Base-by-base conservation (phyloP, 2,797 vertebrate species). In the Oreochromis mossambicus region DNA sequence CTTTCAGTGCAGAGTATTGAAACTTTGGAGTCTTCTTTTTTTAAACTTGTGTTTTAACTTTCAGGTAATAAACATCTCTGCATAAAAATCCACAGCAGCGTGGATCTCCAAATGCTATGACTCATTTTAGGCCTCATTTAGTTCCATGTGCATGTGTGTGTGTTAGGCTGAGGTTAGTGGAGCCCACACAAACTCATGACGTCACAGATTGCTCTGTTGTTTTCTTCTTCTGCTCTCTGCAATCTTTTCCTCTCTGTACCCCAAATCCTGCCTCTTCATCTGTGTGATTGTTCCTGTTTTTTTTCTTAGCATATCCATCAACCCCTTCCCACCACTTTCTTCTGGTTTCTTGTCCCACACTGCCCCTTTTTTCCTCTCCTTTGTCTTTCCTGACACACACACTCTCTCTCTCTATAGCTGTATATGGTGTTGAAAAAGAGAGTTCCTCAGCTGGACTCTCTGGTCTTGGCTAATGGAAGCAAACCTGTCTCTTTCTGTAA, bases 401-500 rank as follows among this genome's bases (percentile, higher is more conserved):
- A 5, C 82, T 86, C 84, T 81, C 83, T 56, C 79, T 34, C 51
- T 83, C 80, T 84, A 91, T 92, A 94, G 89, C 96, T 96, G 95
- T 96, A 96, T 96, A 96, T 95, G 96, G 96, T 90, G 26, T 63
- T 96, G 83, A 78, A 91, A 86, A 75, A 82, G 87, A 54, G 36
- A 76, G 82, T 56, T 87, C 86, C 89, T 83, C 54, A 79, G 80
- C 86, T 66, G 79, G 85, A 86, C 86, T 86, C 88, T 90, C 89
- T 48, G 66, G 43, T 83, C 85, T 85, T 90, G 94, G 95, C 92
- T 95, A 92, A 95, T 91, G 88, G 89, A 94, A 85, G 91, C 82
- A 89, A 92, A 91, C 93, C 91, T 94, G 95, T 92, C 90, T 88
- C 87, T 88, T 81, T 92, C 90, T 94, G 89, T 96, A 96, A 97